Conservation (phyloP, 2,113 vertebrate species). For the Platysteira castanea region DNA sequence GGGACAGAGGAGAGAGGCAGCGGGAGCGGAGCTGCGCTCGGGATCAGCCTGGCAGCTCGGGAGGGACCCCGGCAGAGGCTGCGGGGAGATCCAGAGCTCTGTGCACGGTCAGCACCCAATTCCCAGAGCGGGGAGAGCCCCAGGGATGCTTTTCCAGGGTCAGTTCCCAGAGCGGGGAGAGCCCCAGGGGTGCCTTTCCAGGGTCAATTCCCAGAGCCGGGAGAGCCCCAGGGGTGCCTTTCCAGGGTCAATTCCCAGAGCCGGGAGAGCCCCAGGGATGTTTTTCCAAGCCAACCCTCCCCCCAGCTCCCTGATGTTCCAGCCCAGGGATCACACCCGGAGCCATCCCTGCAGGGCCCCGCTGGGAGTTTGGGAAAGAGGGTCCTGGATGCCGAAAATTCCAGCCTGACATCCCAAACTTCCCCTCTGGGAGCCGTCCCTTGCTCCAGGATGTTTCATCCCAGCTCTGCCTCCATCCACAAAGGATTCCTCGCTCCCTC, state of each 20-base stretch:
- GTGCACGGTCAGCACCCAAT: neutral
- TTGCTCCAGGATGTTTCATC: neutral
- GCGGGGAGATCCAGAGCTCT: neutral
- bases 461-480: neutral
- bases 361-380: neutral
- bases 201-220: neutral
- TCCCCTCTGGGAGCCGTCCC: neutral
- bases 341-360: neutral
- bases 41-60: neutral
- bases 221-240: neutral
- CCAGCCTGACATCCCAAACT: neutral
- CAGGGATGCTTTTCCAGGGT: neutral
- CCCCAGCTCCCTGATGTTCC: neutral
- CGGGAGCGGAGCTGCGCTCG: neutral
- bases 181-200: too few relatives aligned
- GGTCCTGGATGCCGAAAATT: neutral
- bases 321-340: fast-evolving
- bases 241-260: neutral
- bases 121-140: neutral
- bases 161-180: neutral
- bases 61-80: neutral
- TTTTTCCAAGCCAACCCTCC: neutral
- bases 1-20: neutral
- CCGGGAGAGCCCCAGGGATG: neutral
- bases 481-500: neutral